phyloP scores from a whole-genome alignment of 2,113 vertebrate species.

The Chlorocebus sabaeus region DNA sequence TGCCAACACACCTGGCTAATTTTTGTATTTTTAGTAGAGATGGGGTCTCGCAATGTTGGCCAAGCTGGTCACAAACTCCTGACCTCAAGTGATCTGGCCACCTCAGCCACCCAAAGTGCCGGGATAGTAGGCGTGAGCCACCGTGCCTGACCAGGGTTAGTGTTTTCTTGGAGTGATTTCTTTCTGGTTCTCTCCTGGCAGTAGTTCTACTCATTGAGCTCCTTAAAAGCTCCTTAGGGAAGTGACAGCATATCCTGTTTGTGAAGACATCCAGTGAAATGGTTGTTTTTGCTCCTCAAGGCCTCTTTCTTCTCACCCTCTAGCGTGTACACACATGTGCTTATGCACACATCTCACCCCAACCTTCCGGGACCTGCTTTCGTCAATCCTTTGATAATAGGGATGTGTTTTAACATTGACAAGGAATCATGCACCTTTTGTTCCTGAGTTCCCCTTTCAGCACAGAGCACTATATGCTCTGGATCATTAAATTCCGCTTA shows the following conservation, averaged over 20 bases:
- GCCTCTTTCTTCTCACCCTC: neutral
- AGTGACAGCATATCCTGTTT: too few species aligned
- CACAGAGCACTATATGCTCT: neutral
- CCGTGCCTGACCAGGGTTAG: neutral
- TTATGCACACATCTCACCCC: rapidly evolving
- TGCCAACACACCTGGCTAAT: too few species aligned
- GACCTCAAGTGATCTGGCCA: too few species aligned
- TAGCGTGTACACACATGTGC: rapidly evolving
- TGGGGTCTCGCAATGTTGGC: too few species aligned
- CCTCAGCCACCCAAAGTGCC: too few species aligned
- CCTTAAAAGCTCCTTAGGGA: neutral
- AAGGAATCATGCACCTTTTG: neutral
- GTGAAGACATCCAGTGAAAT: neutral
- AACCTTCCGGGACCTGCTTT: neutral
- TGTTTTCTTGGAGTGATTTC: neutral
- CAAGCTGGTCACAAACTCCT: too few species aligned
- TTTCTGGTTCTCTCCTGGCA: too few species aligned
- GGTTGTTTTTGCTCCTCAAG: neutral
- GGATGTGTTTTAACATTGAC: neutral
- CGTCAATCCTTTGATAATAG: neutral
- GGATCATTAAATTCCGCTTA: neutral
- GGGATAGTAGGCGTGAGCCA: too few species aligned
- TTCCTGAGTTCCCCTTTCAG: neutral
- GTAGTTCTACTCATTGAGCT: neutral
- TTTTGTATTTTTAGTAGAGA: too few species aligned